Evolutionary conservation across 2,113 vertebrate genomes (phyloP), one percentile per base, ranked within the genome.

Genomic region (Pluvianellus socialis): DNA sequence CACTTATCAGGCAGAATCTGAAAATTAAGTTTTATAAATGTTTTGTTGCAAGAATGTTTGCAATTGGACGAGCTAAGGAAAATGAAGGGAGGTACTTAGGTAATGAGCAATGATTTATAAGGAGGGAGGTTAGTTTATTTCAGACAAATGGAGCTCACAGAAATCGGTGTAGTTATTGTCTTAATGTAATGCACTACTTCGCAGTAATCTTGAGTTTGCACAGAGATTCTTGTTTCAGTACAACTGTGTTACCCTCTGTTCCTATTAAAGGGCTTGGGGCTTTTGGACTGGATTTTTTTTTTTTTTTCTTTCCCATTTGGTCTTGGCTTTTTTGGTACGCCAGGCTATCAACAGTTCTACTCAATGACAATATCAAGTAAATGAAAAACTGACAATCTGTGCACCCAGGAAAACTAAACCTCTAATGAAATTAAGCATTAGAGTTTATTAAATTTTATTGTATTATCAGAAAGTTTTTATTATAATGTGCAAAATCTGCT

Each of bases 401-500:
- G 79, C 88, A 95, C 95, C 88, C 96, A 97, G 94, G 73, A 97
- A 98, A 97, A 97, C 85, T 81, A 98, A 98, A 96, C 94, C 96
- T 94, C 97, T 98, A 98, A 98, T 98, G 98, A 98, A 98, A 98
- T 98, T 98, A 98, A 98, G 96, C 97, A 98, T 98, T 98, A 97
- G 93, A 95, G 96, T 98, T 98, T 97, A 98, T 98, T 98, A 98
- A 91, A 97, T 98, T 98, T 98, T 98, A 98, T 97, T 98, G 97
- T 96, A 98, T 98, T 98, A 98, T 98, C 98, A 98, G 97, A 98
- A 98, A 98, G 97, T 98, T 98, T 98, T 98, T 97, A 98, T 98
- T 98, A 96, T 98, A 98, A 98, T 98, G 97, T 96, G 97, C 95
- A 98, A 98, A 98, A 98, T 98, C 98, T 98, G 98, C 97, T 98